Evolutionary conservation across 2,113 vertebrate species (phyloP), one percentile per base, ranked within the genome.

Genomic region (Heterotis niloticus): DNA sequence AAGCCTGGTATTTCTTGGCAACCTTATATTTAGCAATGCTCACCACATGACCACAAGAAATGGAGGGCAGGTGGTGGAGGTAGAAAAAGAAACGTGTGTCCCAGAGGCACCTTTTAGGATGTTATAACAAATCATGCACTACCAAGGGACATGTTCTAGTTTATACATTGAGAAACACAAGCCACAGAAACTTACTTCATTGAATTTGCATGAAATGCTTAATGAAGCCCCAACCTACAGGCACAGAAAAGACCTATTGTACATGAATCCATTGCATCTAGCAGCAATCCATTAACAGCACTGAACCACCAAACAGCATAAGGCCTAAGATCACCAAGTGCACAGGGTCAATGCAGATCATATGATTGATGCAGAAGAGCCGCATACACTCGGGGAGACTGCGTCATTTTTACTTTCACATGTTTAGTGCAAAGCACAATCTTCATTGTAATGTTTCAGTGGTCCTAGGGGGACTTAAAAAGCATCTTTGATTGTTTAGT

Each of bases 341-440:
- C 29, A 44, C n/a, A 83, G 84, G 81, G 78, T 67, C 76, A 86
- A 88, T 84, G 78, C 52, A 79, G 78, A 84, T 88, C 87, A 83
- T 87, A 81, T 79, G 56, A 81, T 83, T 84, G 83, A 89, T 83
- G 79, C 67, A 57, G 76, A 64, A 44, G 78, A 86, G 78, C 73
- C 81, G 76, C 78, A 84, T 65, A 80, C 81, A 81, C 29, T 75
- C 11, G 54, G 77, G 67, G 84, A 85, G 83, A 57, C 69, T 51
- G 20, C 24, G 51, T 77, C 76, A 85, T 75, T 81, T 76, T 60
- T 82, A 78, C 84, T 56, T 76, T 75, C 83, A 80, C 80, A 83
- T 85, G 87, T 82, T 86, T 79, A 70, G 78, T 82, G 83, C 80
- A 52, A 86, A 86, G 88, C 86, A 90, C 86, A 82, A 85, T 82